phyloP scores from a whole-genome alignment of 1,140 invertebrate genomes.

The Leptestheria dahalacensis region DNA sequence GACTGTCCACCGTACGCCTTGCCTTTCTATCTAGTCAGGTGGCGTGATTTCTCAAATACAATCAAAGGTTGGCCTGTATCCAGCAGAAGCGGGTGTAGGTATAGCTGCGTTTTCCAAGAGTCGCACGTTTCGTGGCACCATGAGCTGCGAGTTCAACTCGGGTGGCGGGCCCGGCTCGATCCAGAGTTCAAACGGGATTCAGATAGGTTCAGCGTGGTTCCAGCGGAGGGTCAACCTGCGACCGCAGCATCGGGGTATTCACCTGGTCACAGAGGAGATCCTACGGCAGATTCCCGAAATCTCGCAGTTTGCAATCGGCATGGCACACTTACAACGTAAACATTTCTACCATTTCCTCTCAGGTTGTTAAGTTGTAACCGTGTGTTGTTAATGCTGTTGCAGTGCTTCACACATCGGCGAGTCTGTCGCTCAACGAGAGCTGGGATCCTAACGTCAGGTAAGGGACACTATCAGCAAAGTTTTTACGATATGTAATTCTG shows the following conservation, averaged over 20 bases:
- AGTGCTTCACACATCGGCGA: conserved; percentile 95
- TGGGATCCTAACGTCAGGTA: conserved; percentile 85
- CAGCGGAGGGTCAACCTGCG: conserved; percentile 88
- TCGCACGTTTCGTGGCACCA: too few relatives aligned
- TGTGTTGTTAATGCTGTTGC: conserved; percentile 29
- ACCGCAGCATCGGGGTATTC: conserved; percentile 83
- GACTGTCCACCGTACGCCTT: too few relatives aligned
- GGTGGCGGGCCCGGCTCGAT: conserved; percentile 34
- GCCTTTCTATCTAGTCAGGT: too few relatives aligned
- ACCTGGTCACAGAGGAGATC: conserved; percentile 89
- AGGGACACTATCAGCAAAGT: conserved; percentile 17
- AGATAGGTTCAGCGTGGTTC: conserved; percentile 88
- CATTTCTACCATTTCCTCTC: too few relatives aligned
- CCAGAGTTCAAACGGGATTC: conserved; percentile 59
- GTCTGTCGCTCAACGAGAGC: conserved; percentile 90
- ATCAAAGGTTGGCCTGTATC: too few relatives aligned
- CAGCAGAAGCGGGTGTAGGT: not conserved
- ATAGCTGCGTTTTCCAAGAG: not conserved
- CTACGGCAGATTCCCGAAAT: conserved; percentile 82
- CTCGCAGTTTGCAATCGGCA: conserved; percentile 77
- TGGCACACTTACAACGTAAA: conserved; percentile 92
- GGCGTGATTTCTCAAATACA: too few relatives aligned
- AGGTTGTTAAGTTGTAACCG: conserved; percentile 8
- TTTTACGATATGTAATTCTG: conserved; percentile 15
- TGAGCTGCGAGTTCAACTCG: conserved; percentile 13